Evolutionary conservation across 2,888 invertebrate genomes (phyloP).

Genomic region (Cephus sareptanus): DNA sequence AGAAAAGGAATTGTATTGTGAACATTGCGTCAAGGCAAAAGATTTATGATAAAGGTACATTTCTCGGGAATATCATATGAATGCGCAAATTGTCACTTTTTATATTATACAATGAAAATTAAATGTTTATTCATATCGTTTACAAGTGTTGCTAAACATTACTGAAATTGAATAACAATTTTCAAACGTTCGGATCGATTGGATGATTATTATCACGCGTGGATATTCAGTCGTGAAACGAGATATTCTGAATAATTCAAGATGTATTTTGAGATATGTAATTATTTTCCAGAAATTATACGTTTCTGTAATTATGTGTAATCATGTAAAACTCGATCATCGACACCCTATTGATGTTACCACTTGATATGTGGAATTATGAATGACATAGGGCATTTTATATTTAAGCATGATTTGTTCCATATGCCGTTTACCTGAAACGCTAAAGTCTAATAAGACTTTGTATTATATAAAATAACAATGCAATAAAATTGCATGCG

Average conservation of each 20-base stretch:
- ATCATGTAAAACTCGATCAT: background rate
- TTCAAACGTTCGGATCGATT: background rate
- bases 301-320: background rate
- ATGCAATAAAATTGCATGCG: constrained; percentile 32
- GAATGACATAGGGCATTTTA: constrained; percentile 6
- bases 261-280: background rate
- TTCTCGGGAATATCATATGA: background rate
- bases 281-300: background rate
- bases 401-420: constrained; percentile 1
- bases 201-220: background rate
- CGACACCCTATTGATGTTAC: background rate
- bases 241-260: background rate
- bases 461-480: constrained; percentile 19
- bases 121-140: background rate
- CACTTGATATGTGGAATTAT: background rate
- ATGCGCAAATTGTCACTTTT: background rate
- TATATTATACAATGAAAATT: background rate
- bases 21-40: background rate
- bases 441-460: constrained; percentile 6
- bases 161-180: background rate
- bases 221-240: background rate
- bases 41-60: background rate
- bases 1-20: background rate
- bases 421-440: constrained; percentile 13
- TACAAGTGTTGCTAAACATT: background rate